Conservation (phyloP, 2,797 vertebrate species). For the Xenops minutus region DNA sequence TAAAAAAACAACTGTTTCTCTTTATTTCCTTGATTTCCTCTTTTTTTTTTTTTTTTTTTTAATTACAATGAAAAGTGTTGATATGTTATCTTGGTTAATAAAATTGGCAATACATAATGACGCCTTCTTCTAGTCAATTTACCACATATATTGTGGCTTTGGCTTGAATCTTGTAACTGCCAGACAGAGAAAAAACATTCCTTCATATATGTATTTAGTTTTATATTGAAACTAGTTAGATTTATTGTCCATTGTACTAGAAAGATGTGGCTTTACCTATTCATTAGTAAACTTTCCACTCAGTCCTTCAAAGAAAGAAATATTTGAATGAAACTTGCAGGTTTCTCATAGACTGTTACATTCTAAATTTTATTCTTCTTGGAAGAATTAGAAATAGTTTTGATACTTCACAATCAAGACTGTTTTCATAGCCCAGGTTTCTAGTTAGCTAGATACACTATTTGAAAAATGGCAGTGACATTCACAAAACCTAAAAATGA, state of each 20-base stretch:
- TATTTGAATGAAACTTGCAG: background rate
- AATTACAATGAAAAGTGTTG: background rate
- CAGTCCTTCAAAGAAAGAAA: background rate
- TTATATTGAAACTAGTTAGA: background rate
- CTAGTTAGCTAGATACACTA: background rate
- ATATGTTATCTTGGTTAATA: background rate
- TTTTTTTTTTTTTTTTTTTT: background rate
- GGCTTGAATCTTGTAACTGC: background rate
- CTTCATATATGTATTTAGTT: background rate
- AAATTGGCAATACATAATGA: background rate
- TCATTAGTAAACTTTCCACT: background rate
- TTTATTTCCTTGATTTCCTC: background rate
- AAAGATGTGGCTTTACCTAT: background rate
- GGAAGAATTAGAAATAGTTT: conserved; percentile 3
- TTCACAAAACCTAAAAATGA: background rate
- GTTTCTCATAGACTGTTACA: background rate
- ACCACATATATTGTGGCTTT: background rate
- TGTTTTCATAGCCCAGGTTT: background rate
- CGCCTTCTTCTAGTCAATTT: background rate
- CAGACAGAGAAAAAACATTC: background rate
- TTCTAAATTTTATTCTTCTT: background rate
- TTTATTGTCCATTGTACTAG: background rate
- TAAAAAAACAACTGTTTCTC: background rate
- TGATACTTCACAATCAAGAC: background rate
- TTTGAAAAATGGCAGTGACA: background rate